Conservation (phyloP, 1,140 invertebrate species). For the Globodera rostochiensis region DNA sequence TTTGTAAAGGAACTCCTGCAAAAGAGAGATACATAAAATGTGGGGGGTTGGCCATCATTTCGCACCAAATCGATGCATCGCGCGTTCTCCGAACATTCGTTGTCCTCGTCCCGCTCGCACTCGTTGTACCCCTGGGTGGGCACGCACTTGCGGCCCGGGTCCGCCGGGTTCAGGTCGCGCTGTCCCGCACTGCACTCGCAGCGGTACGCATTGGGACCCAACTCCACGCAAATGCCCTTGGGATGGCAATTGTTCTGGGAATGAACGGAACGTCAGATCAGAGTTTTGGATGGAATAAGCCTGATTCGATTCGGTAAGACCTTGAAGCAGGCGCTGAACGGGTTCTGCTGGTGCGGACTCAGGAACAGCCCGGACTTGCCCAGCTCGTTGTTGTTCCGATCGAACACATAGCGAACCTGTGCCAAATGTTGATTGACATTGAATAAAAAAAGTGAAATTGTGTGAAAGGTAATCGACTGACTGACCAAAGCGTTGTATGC, state of each 20-base stretch:
- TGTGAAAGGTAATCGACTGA: slow-evolving; percentile 6
- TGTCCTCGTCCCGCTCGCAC: slow-evolving; percentile 60
- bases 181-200: slow-evolving; percentile 55
- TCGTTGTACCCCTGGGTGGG: slow-evolving; percentile 58
- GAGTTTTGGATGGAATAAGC: slow-evolving; percentile 13
- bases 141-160: slow-evolving; percentile 55
- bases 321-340: slow-evolving; percentile 64
- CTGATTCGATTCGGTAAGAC: slow-evolving; percentile 19
- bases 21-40: not conserved
- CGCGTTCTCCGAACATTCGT: slow-evolving; percentile 61
- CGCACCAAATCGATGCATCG: slow-evolving; percentile 59
- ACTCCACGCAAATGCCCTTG: slow-evolving; percentile 61
- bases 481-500: slow-evolving; percentile 54
- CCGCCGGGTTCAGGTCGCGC: slow-evolving; percentile 57
- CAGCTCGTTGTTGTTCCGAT: slow-evolving; percentile 62
- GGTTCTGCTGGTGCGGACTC: slow-evolving; percentile 61
- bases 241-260: slow-evolving; percentile 61
- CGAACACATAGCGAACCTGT: slow-evolving; percentile 55
- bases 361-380: slow-evolving; percentile 60
- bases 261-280: slow-evolving; percentile 22
- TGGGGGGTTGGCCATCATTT: not conserved
- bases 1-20: slow-evolving; percentile 60
- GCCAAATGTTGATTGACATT: not conserved
- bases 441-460: too few species aligned
- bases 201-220: slow-evolving; percentile 58